Evolutionary conservation across 2,888 invertebrate genomes (phyloP).

Genomic region (Macrosoma leucophasiata): DNA sequence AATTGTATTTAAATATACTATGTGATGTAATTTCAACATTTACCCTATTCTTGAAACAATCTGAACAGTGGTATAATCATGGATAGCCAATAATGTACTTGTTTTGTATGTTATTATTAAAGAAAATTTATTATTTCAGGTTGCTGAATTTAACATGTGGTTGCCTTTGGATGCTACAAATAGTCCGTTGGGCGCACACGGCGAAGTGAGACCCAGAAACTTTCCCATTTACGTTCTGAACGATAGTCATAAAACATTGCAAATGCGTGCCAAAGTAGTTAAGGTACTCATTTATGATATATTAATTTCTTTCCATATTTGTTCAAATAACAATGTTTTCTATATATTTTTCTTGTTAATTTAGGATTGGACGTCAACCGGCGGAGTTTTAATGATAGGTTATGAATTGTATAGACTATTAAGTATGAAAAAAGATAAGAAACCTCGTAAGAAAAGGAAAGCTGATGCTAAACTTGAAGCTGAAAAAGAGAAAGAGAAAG

Average conservation of each 20-base stretch:
- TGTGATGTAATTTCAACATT: too few relatives aligned
- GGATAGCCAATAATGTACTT: too few relatives aligned
- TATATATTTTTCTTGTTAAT: conserved; percentile 19
- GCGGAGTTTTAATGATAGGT: conserved; percentile 96
- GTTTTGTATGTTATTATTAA: conserved; percentile 3
- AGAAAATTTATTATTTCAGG: conserved; percentile 57
- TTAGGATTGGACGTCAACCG: conserved; percentile 88
- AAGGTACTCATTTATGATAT: conserved; percentile 44
- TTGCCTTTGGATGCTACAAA: conserved; percentile 82
- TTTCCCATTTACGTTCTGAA: conserved; percentile 94
- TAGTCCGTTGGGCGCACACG: conserved; percentile 75
- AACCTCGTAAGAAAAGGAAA: conserved; percentile 73
- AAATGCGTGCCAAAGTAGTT: conserved; percentile 90
- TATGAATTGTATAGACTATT: conserved; percentile 97
- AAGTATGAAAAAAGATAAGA: conserved; percentile 83
- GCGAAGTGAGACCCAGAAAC: conserved; percentile 84
- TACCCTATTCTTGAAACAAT: too few relatives aligned
- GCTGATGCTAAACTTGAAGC: conserved; percentile 50
- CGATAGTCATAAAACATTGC: conserved; percentile 94
- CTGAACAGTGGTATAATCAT: too few relatives aligned
- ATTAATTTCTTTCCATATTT: not conserved
- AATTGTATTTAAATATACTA: too few relatives aligned
- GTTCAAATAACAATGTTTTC: not conserved
- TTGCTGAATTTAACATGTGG: conserved; percentile 98
- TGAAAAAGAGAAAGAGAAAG: conserved; percentile 49